A percentile compares a stretch with the other conserved stretches of the same genome.
Evolutionary conservation across 2,113 vertebrate species (phyloP).

Genomic region (Heloderma charlesbogerti): DNA sequence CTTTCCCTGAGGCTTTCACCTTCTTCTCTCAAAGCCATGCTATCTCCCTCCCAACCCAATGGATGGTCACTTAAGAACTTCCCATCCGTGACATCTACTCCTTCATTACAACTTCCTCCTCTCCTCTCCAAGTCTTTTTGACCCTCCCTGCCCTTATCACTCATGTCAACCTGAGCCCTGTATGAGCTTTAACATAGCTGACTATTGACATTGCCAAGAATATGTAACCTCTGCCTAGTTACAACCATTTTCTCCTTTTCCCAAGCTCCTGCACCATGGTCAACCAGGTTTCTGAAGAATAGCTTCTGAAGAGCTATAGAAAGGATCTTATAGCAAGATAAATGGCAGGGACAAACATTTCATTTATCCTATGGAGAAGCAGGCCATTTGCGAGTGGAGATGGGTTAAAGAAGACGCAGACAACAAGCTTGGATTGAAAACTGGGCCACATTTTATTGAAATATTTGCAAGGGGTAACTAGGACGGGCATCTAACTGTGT

Average conservation of each 20-base stretch:
- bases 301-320: background rate
- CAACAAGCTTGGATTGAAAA: too few species aligned
- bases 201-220: background rate
- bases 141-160: background rate
- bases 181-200: background rate
- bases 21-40: too few species aligned
- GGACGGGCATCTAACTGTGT: too few species aligned
- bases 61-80: too few species aligned
- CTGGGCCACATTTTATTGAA: too few species aligned
- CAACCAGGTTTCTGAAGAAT: background rate
- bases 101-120: too few species aligned
- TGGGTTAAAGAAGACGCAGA: too few species aligned
- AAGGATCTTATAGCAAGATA: background rate
- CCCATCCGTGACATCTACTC: too few species aligned
- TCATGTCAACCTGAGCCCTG: background rate
- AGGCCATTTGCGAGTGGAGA: too few species aligned
- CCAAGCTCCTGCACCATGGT: background rate
- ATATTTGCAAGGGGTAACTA: too few species aligned
- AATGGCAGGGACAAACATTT: background rate
- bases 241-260: background rate
- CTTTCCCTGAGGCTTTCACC: background rate
- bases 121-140: background rate
- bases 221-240: background rate
- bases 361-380: background rate
- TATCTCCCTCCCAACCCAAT: too few species aligned